Evolutionary conservation across 1,140 invertebrate genomes (phyloP).

Genomic region (Diuraphis noxia): DNA sequence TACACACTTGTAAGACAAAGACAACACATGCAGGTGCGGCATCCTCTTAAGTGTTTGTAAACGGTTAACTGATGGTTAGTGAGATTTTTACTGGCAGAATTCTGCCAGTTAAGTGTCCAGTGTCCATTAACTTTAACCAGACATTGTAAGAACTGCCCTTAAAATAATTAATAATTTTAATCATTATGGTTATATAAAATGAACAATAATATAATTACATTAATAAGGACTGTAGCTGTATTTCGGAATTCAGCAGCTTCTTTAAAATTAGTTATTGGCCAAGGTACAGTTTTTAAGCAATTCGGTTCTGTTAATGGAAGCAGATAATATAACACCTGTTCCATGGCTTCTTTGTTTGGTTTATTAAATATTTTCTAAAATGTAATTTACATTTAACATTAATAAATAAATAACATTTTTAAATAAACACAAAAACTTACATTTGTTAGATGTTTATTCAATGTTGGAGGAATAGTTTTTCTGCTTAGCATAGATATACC

Average conservation of each 20-base stretch:
- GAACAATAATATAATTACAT: neutral
- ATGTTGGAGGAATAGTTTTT: constrained; percentile 2
- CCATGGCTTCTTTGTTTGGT: constrained; percentile 47
- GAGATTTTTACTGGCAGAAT: no score
- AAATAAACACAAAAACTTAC: neutral
- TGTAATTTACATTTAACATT: neutral
- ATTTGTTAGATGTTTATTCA: constrained; percentile 38
- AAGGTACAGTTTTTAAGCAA: constrained; percentile 29
- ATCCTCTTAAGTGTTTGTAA: no score
- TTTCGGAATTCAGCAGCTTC: constrained; percentile 45
- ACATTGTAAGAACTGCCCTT: no score
- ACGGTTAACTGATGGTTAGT: no score
- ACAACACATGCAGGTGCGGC: no score
- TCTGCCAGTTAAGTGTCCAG: no score
- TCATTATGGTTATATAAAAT: neutral
- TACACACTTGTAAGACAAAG: no score
- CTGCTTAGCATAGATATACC: constrained; percentile 25
- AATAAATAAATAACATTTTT: neutral
- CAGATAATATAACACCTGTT: constrained; percentile 27
- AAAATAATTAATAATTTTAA: neutral
- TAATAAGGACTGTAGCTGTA: neutral
- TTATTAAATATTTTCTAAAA: constrained; percentile 44
- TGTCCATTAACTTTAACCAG: no score
- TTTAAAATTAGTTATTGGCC: constrained; percentile 32
- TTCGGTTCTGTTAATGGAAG: constrained; percentile 9